Conservation (phyloP, 2,797 vertebrate genomes). For the Epinephelus coioides region DNA sequence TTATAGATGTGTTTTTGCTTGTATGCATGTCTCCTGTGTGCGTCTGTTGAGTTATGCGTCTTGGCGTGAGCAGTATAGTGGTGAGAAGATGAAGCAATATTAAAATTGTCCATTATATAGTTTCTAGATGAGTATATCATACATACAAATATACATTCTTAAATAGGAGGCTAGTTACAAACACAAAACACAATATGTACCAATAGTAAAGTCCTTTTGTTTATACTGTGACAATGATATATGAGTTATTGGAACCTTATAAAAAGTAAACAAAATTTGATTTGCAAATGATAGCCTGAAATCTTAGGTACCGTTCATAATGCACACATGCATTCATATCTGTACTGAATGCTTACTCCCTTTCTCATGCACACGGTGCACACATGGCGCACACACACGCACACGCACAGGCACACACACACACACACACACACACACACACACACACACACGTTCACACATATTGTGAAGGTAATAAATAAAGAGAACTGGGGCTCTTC, state of each 20-base stretch:
- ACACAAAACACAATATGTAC: slow-evolving; percentile 83
- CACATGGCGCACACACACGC: background rate
- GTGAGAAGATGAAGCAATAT: slow-evolving; percentile 67
- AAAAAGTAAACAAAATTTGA: slow-evolving; percentile 83
- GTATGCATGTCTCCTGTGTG: slow-evolving; percentile 37
- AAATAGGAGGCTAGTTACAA: slow-evolving; percentile 83
- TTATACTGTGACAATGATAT: slow-evolving; percentile 77
- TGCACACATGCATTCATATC: slow-evolving; percentile 60
- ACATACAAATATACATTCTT: slow-evolving; percentile 86
- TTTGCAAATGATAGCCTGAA: slow-evolving; percentile 78
- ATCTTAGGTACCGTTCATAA: slow-evolving; percentile 70
- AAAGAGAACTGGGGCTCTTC: slow-evolving; percentile 83
- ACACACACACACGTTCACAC: slow-evolving; percentile 32
- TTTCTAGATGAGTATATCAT: slow-evolving; percentile 81
- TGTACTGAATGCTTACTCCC: slow-evolving; percentile 38
- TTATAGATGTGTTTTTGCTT: slow-evolving; percentile 21
- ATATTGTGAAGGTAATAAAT: slow-evolving; percentile 83
- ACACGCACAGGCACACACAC: slow-evolving; percentile 21
- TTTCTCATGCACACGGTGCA: slow-evolving; percentile 26
- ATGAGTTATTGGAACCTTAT: slow-evolving; percentile 78
- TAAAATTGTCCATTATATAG: slow-evolving; percentile 80
- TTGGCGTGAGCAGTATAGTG: slow-evolving; percentile 53
- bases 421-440: slow-evolving; percentile 27
- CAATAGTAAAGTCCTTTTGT: slow-evolving; percentile 75
- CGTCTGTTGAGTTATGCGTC: slow-evolving; percentile 42